A percentile compares a stretch with the other conserved stretches of the same genome.
Evolutionary conservation across 2,113 vertebrate species (phyloP).

Genomic region (Xiphias gladius): DNA sequence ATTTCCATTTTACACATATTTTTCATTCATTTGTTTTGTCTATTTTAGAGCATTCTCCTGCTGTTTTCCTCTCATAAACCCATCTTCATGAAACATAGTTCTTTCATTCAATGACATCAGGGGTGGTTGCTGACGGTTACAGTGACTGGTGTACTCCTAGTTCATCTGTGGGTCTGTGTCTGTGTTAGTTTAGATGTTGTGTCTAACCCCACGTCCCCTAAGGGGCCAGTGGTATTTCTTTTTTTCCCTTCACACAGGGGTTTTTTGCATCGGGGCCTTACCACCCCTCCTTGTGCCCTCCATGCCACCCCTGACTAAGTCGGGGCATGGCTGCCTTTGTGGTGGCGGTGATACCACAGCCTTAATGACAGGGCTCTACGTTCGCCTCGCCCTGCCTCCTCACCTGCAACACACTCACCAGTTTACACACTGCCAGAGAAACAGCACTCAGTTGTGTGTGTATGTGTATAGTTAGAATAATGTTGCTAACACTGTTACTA

Average conservation of each 20-base stretch:
- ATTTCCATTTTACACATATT: conserved; percentile 15
- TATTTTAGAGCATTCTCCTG: conserved; percentile 11
- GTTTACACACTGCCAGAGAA: conserved; percentile 68
- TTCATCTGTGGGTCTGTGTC: conserved; percentile 45
- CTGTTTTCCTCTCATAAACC: neutral
- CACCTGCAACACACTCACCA: conserved; percentile 80
- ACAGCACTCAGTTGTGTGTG: conserved; percentile 46
- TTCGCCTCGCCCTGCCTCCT: conserved; percentile 81
- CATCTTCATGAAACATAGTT: neutral
- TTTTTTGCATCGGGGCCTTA: conserved; percentile 9
- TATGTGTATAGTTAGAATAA: conserved; percentile 73
- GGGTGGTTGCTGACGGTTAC: neutral
- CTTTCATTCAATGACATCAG: conserved; percentile 25
- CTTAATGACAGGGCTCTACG: conserved; percentile 79
- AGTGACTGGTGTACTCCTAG: conserved; percentile 10
- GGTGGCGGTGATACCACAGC: conserved; percentile 75
- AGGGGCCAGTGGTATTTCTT: conserved; percentile 35
- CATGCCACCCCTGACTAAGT: conserved; percentile 81
- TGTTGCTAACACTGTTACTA: conserved; percentile 79
- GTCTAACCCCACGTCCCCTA: conserved; percentile 64
- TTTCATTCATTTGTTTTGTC: conserved; percentile 16
- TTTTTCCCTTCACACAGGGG: conserved; percentile 17
- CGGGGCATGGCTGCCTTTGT: conserved; percentile 63
- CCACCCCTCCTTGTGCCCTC: conserved; percentile 77
- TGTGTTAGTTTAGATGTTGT: conserved; percentile 66